These are phyloP conservation scores for Andrena trimmerana DNA, from an alignment of 2,888 invertebrate genomes.

Conservation along the genomic window DNA sequence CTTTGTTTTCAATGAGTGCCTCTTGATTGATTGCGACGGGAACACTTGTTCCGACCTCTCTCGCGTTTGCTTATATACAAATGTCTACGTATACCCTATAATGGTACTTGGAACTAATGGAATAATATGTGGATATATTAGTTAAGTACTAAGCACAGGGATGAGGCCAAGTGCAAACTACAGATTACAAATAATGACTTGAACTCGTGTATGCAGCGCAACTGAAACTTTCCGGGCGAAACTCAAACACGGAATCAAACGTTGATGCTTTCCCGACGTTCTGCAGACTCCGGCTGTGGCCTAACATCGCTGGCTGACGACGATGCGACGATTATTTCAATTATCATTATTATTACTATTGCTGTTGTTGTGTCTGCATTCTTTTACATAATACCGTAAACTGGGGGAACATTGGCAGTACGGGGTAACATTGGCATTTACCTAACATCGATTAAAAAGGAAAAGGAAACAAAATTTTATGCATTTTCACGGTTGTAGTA, in stretches of 20 bases:
- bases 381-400: no score
- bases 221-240: constrained; percentile 18
- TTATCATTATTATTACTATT: no score
- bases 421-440: no score
- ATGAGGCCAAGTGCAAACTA: constrained; percentile 10
- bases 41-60: background rate
- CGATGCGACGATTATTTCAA: background rate
- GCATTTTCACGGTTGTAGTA: no score
- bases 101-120: background rate
- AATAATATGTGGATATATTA: background rate
- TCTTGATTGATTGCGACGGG: background rate
- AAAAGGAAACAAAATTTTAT: no score
- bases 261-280: constrained; percentile 28
- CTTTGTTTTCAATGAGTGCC: background rate
- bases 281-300: background rate
- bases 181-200: constrained; percentile 28
- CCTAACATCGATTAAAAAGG: no score
- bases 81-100: no score
- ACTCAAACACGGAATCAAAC: constrained; percentile 31
- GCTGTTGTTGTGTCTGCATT: no score
- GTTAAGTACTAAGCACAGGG: background rate
- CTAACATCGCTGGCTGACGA: background rate
- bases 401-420: no score
- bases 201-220: constrained; percentile 9
- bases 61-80: no score